Evolutionary conservation across 2,797 vertebrate species (phyloP), one percentile per base, ranked within the genome.

Genomic region (Acrossocheilus fasciatus): DNA sequence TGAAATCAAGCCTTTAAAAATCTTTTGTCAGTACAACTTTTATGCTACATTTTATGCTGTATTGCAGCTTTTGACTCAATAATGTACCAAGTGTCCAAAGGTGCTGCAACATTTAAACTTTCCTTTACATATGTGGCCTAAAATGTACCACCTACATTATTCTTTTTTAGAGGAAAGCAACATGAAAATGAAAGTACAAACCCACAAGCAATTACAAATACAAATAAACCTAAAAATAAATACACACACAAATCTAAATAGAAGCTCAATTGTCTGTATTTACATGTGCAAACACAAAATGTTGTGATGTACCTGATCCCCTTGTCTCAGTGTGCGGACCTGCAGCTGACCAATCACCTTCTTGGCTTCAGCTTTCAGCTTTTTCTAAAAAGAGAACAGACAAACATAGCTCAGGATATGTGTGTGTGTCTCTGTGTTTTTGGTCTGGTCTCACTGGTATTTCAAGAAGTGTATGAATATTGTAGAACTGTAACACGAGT

Each of bases 241-340:
- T 11, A 30, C 23, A 26, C 14, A 23, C 81, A 47, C 18, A 62
- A 5, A 76, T 36, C 64, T 10, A 85, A 17, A n/a, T 34, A 47
- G 9, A 47, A 30, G 68, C 0, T 52, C 2, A 57, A 11, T 83
- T 30, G 20, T 66, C 18, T 73, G 36, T 2, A 64, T 74, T 23
- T 43, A 39, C 15, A 68, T 54, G 9, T 30, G 18, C 20, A 47
- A 12, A 54, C 2, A 73, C 30, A 14, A 11, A 64, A 34, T 81
- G 59, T 11, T 34, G 26, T 72, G 0, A 84, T 15, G 4, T 86
- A 88, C 87, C 88, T 87, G 26, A 62, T 97, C 97, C 88, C 95
- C 96, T 75, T 95, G 94, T 90, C 96, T 96, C 86, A 97, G 89
- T 9, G 96, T 96, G 12, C 96, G 96, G 20, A 97, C 88, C 80